Evolutionary conservation across 2,888 invertebrate genomes (phyloP), one percentile per base, ranked within the genome.

Genomic region (Zeuzera pyrina): DNA sequence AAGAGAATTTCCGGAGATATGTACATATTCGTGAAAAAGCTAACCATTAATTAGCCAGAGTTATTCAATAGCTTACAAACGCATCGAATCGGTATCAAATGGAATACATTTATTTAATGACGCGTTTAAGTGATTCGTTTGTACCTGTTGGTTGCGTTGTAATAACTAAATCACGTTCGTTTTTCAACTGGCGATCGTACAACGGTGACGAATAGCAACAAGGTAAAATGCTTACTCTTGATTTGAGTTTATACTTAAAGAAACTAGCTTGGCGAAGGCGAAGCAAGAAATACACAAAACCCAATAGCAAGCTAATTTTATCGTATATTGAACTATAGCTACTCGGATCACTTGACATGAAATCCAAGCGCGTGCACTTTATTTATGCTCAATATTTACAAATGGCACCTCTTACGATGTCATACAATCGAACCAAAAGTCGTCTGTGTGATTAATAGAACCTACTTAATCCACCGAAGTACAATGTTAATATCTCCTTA

Each of bases 111-210:
- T 56, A 63, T 63, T 64, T 74, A 77, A 78, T 74, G 73, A 70
- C 57, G 57, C 67, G 47, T 65, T 60, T 68, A 71, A 76, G 64
- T 68, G 68, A 56, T 60, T 53, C 57, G 53, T 60, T 66, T 64
- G 68, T n/a, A n/a, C n/a, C n/a, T n/a, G n/a, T n/a, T n/a, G n/a
- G n/a, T 59, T 60, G 61, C 60, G 55, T 63, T 70, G 64, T 73
- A 66, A 74, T 70, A 72, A 64, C 58, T 61, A 54, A 69, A 77
- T 69, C 77, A 73, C 72, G 73, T 71, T 73, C 67, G 64, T 65
- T 71, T 76, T 72, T 72, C 61, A 66, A 58, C 45, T 43, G 47
- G 50, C 46, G 49, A 50, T 42, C 51, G 52, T 49, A 54, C 54
- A 52, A 57, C 66, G 44, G 65, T 61, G 65, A 71, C 65, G 63